These are phyloP conservation scores for Cataglyphis livida DNA, from an alignment of 2,888 invertebrate species.

Conservation along the genomic window DNA sequence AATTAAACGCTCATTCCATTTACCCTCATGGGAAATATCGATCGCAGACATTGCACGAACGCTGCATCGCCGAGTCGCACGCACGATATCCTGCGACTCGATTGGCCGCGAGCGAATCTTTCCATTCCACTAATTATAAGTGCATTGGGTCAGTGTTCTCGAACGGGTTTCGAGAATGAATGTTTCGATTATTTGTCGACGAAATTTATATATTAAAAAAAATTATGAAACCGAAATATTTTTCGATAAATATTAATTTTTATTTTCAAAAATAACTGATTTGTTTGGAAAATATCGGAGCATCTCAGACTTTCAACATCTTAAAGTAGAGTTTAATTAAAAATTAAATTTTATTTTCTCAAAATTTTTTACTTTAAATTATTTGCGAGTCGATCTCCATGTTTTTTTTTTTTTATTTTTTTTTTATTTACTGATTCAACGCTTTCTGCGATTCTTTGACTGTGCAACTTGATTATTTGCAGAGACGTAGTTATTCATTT, in stretches of 20 bases:
- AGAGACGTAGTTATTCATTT: background rate
- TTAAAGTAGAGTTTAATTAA: background rate
- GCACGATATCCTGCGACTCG: conserved; percentile 31
- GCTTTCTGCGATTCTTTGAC: background rate
- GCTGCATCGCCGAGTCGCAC: conserved; percentile 32
- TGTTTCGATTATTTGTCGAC: background rate
- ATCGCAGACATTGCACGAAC: conserved; percentile 26
- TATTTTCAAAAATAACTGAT: background rate
- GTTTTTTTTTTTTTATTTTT: background rate
- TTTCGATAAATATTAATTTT: background rate
- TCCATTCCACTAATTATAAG: conserved; percentile 5
- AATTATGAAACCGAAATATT: background rate
- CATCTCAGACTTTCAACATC: background rate
- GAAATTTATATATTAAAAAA: background rate
- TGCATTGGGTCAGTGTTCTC: conserved; percentile 22
- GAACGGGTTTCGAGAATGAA: background rate
- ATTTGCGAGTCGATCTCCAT: background rate
- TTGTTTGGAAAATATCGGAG: background rate
- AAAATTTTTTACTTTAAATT: conserved; percentile 1
- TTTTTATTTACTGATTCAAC: conserved; percentile 4
- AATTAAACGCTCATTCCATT: conserved; percentile 48
- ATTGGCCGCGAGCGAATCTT: conserved; percentile 26
- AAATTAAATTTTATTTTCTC: background rate
- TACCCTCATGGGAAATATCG: conserved; percentile 38
- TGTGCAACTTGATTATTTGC: background rate